Conservation (phyloP, 2,797 vertebrate genomes). For the Ataeniobius toweri region DNA sequence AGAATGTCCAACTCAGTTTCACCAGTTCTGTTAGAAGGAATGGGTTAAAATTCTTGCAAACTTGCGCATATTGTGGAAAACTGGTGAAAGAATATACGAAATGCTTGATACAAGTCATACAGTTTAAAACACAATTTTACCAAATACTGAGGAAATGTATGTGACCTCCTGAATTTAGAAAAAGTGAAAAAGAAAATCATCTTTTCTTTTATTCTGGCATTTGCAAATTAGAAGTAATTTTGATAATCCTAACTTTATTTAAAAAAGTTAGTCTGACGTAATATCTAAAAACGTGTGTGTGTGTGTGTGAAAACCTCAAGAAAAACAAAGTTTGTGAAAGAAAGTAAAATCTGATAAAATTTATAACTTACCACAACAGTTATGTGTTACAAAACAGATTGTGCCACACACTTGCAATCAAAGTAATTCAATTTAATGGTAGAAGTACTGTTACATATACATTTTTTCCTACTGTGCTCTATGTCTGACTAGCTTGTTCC, state of each 20-base stretch:
- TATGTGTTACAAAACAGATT: slow-evolving; percentile 32
- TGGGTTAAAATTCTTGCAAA: no score
- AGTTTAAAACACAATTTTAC: neutral
- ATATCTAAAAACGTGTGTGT: neutral
- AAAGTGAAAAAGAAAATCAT: no score
- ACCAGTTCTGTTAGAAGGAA: no score
- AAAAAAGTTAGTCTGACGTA: neutral
- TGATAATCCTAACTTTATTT: neutral
- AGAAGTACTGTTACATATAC: slow-evolving; percentile 24
- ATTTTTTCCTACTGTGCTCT: slow-evolving; percentile 26
- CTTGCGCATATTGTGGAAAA: no score
- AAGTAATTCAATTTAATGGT: slow-evolving; percentile 49
- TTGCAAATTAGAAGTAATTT: neutral
- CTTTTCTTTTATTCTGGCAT: neutral
- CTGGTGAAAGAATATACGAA: no score
- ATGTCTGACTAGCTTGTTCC: slow-evolving; percentile 30
- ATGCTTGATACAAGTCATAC: neutral
- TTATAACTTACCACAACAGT: neutral
- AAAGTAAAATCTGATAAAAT: slow-evolving; percentile 22
- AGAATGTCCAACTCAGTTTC: no score
- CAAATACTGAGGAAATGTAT: neutral
- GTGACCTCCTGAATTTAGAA: neutral
- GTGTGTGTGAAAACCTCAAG: neutral
- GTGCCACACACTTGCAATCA: slow-evolving; percentile 17
- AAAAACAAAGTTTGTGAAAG: slow-evolving; percentile 9